A percentile compares a stretch with the other conserved stretches of the same genome.
Evolutionary conservation across 37 sponge, comb jelly and placozoan species (phyloP).

Genomic region (Spongilla lacustris): DNA sequence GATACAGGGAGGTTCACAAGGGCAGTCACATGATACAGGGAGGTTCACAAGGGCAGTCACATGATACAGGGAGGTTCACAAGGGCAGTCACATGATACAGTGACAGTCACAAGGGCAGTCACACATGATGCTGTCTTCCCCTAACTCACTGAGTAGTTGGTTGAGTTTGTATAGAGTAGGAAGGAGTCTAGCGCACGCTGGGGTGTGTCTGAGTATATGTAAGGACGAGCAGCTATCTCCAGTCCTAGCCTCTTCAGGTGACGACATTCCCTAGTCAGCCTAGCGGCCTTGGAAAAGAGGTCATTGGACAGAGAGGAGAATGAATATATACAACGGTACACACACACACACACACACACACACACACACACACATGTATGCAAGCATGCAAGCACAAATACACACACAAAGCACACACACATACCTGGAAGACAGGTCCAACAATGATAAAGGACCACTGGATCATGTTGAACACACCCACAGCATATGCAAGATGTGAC

Average conservation of each 20-base stretch:
- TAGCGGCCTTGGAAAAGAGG: slow-evolving; percentile 41
- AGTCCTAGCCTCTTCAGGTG: slow-evolving; percentile 58
- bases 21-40: too few species aligned
- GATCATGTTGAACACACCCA: slow-evolving; percentile 51
- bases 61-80: too few species aligned
- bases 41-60: too few species aligned
- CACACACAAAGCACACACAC: background rate
- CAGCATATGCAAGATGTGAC: background rate
- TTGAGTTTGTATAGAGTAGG: slow-evolving; percentile 59
- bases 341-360: slow-evolving; percentile 3
- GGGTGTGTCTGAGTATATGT: slow-evolving; percentile 63
- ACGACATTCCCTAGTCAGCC: slow-evolving; percentile 54
- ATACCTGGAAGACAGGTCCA: slow-evolving; percentile 63
- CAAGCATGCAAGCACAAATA: background rate
- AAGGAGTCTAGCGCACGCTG: slow-evolving; percentile 70
- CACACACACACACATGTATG: slow-evolving; percentile 11
- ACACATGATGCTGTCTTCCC: background rate
- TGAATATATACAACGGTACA: background rate
- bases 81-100: too few species aligned
- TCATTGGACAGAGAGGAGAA: background rate
- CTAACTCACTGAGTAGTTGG: slow-evolving; percentile 51
- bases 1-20: too few species aligned
- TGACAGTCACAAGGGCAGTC: too few species aligned
- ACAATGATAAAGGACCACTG: slow-evolving; percentile 59
- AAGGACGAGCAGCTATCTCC: slow-evolving; percentile 69